Evolutionary conservation across 2,797 vertebrate species (phyloP).

Genomic region (Tenualosa thibaudeaui): DNA sequence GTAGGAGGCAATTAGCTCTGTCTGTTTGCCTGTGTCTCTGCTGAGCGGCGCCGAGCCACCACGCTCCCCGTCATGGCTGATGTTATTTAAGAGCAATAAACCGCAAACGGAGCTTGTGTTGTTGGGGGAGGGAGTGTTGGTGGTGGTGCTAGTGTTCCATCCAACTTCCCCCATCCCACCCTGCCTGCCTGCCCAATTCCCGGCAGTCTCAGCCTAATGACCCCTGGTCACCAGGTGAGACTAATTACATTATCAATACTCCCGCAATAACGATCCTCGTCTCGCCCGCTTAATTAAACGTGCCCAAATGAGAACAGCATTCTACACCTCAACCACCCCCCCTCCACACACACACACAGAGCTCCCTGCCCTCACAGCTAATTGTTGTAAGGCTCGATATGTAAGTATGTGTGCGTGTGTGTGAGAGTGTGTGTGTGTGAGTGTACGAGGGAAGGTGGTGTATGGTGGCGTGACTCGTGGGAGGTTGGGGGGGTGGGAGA

Average conservation of each 20-base stretch:
- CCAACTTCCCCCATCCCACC: background rate
- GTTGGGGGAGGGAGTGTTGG: background rate
- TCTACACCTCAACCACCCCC: background rate
- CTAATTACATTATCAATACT: slow-evolving; percentile 48
- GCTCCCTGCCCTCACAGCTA: slow-evolving; percentile 4
- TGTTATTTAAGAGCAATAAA: slow-evolving; percentile 26
- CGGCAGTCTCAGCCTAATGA: slow-evolving; percentile 29
- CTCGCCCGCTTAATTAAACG: slow-evolving; percentile 43
- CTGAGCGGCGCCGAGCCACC: slow-evolving; percentile 34
- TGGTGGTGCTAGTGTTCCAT: no score
- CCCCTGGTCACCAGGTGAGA: slow-evolving; percentile 43
- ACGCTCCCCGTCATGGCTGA: background rate
- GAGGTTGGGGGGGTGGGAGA: background rate
- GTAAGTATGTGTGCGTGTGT: background rate
- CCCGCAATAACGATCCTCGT: slow-evolving; percentile 40
- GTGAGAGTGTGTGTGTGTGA: background rate
- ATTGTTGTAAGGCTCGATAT: background rate
- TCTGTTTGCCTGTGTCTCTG: slow-evolving; percentile 55
- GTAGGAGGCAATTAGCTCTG: slow-evolving; percentile 63
- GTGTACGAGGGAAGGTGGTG: background rate
- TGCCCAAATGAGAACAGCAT: slow-evolving; percentile 33
- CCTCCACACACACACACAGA: background rate
- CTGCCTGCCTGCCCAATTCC: background rate
- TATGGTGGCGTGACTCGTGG: background rate
- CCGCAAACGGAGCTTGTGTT: slow-evolving; percentile 4